Conservation (phyloP, 2,888 invertebrate species). For the Habroteleia sp. region DNA sequence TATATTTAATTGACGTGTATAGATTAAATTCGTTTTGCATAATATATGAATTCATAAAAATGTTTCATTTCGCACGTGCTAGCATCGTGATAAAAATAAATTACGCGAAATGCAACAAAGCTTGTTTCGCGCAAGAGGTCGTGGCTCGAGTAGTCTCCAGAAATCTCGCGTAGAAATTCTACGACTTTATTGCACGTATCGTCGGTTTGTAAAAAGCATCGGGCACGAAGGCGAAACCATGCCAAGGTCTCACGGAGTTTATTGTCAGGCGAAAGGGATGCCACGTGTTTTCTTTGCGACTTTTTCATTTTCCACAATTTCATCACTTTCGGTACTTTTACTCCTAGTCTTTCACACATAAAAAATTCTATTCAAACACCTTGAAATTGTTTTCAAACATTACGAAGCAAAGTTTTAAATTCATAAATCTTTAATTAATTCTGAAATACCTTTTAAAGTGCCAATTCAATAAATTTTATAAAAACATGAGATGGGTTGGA, state of each 20-base stretch:
- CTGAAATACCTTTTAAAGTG: too few relatives aligned
- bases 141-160: slow-evolving; percentile 46
- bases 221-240: slow-evolving; percentile 64
- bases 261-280: slow-evolving; percentile 61
- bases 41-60: slow-evolving; percentile 1
- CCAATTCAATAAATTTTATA: too few relatives aligned
- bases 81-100: slow-evolving; percentile 39
- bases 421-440: too few relatives aligned
- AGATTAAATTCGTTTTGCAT: too few relatives aligned
- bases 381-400: too few relatives aligned
- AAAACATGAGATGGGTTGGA: too few relatives aligned
- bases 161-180: slow-evolving; percentile 56
- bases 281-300: slow-evolving; percentile 44
- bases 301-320: slow-evolving; percentile 23
- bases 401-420: too few relatives aligned
- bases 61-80: slow-evolving; percentile 21
- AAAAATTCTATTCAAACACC: too few relatives aligned
- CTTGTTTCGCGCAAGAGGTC: slow-evolving; percentile 15
- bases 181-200: slow-evolving; percentile 56
- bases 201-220: slow-evolving; percentile 64
- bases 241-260: slow-evolving; percentile 69
- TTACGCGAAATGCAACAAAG: slow-evolving; percentile 37
- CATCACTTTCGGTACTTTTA: slow-evolving; percentile 2
- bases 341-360: neutral
- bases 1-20: too few relatives aligned